Evolutionary conservation across 2,888 invertebrate genomes (phyloP), one percentile per base, ranked within the genome.

Genomic region (Diachrysia chrysitis): DNA sequence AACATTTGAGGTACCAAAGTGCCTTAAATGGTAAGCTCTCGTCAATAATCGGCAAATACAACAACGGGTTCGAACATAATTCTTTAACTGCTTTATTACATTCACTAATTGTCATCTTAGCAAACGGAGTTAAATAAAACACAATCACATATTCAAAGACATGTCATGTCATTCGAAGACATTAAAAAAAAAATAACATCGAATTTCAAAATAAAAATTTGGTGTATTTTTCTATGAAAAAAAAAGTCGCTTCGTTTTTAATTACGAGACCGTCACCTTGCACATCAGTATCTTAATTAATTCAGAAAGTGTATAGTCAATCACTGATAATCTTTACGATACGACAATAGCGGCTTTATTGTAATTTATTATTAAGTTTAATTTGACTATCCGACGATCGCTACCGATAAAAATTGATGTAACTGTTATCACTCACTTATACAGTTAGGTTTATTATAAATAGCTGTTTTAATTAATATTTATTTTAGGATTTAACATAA

Each of bases 341-440:
- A 81, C 29, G 60, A 37, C 32, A 66, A 68, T 66, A 66, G 78
- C 74, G 77, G 77, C 66, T 78, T 73, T 55, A 66, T 60, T 71
- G 55, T 65, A 64, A 78, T 80, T 75, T 63, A 73, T 68, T 69
- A 58, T 66, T 60, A 56, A 66, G 56, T 63, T 70, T 77, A 57
- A 58, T 57, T 78, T 63, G 23, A 60, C 70, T 81, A 85, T 86
- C 83, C 46, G n/a, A 59, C 42, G 74, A 84, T 85, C 76, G 48
- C 29, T 64, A 56, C 32, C 63, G 85, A 85, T 86, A 76, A 73
- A 4, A 29, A n/a, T 58, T 61, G 21, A 53, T 73, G 74, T 73
- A 63, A 60, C 35, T 46, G 17, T 63, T 77, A 74, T 63, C 66
- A 57, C 35, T 53, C 48, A 32, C 10, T 5, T 46, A 48, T 48